phyloP scores from a whole-genome alignment of 2,113 vertebrate genomes.

The Grammomys surdaster region DNA sequence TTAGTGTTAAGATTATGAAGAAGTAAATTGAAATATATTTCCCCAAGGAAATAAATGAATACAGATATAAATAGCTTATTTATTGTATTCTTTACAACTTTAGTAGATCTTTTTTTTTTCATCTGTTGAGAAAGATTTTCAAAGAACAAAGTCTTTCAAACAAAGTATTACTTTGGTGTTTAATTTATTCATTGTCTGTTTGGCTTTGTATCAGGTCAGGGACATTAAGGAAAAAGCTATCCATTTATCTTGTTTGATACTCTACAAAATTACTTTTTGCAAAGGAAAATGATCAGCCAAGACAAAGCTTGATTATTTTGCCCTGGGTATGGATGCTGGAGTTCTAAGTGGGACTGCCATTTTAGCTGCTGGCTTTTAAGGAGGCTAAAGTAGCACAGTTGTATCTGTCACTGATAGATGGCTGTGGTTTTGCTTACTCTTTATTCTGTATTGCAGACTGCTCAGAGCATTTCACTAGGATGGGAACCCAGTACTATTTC shows the following conservation, averaged over 20 bases:
- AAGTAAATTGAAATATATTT: slow-evolving; percentile 37
- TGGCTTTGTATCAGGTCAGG: slow-evolving; percentile 20
- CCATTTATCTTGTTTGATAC: slow-evolving; percentile 22
- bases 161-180: slow-evolving; percentile 36
- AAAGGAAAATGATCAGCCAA: slow-evolving; percentile 46
- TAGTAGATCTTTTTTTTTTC: background rate
- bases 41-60: background rate
- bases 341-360: background rate
- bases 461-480: background rate
- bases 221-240: slow-evolving; percentile 52
- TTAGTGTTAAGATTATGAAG: slow-evolving; percentile 23
- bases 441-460: background rate
- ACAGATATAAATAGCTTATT: background rate
- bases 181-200: slow-evolving; percentile 53
- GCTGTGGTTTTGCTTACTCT: slow-evolving; percentile 3
- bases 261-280: slow-evolving; percentile 47
- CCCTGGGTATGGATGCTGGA: background rate
- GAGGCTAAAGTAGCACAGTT: background rate
- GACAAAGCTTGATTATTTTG: background rate
- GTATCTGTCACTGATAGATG: slow-evolving; percentile 26
- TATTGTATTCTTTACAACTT: slow-evolving; percentile 29
- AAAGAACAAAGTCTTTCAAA: slow-evolving; percentile 57
- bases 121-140: slow-evolving; percentile 30
- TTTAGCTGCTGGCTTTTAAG: slow-evolving; percentile 30
- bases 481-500: background rate